phyloP scores from a whole-genome alignment of 2,113 vertebrate species.

The Clinocottus analis region DNA sequence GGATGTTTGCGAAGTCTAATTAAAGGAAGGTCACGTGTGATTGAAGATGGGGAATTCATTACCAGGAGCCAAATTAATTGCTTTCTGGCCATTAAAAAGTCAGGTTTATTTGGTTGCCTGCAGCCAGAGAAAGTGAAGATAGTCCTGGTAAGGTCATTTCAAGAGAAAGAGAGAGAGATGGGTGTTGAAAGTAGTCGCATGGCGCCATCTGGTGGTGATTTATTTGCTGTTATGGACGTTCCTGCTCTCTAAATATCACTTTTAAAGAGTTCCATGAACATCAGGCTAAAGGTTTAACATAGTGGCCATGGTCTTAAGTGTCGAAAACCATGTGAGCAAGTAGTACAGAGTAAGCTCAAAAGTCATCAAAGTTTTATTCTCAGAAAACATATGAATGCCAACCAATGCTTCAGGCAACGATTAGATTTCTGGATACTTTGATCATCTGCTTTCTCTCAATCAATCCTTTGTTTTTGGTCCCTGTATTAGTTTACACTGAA shows the following conservation, averaged over 20 bases:
- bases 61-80: not conserved
- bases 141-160: not conserved
- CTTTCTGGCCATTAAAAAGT: not conserved
- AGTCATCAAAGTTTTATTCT: not conserved
- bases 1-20: not conserved
- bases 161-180: too few species aligned
- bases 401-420: not conserved
- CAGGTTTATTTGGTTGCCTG: slow-evolving; percentile 11
- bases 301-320: not conserved
- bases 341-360: not conserved
- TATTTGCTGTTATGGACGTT: not conserved
- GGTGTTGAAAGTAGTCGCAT: not conserved
- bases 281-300: too few species aligned
- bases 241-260: not conserved
- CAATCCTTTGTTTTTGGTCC: slow-evolving; percentile 4
- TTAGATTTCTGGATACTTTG: not conserved
- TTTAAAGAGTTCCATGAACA: not conserved
- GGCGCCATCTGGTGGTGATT: slow-evolving; percentile 52
- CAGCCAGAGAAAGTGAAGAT: not conserved
- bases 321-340: slow-evolving; percentile 21
- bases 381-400: not conserved
- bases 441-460: slow-evolving; percentile 13
- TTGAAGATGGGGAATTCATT: not conserved
- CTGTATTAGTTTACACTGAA: not conserved
- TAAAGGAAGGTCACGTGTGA: slow-evolving; percentile 1